Conservation (phyloP, 2,888 invertebrate genomes). For the Microdon myrmicae region DNA sequence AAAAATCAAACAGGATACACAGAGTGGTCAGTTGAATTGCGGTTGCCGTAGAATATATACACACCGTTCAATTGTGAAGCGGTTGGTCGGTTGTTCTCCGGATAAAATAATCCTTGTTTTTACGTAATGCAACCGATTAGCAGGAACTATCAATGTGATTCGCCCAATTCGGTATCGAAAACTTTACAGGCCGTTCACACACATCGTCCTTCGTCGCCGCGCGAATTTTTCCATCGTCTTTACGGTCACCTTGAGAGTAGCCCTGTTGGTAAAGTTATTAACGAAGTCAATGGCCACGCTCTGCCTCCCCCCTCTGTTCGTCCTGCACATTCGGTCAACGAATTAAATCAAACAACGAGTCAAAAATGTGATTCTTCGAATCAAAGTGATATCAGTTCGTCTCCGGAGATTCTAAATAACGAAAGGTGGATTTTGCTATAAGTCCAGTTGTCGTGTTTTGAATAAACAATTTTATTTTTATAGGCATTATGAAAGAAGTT, state of each 20-base stretch:
- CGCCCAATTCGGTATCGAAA: conserved; percentile 18
- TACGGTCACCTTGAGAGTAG: conserved; percentile 78
- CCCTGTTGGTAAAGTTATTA: conserved; percentile 16
- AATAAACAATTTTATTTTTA: conserved; percentile 26
- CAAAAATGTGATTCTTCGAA: conserved; percentile 57
- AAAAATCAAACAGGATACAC: conserved; percentile 21
- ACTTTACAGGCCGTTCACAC: conserved; percentile 23
- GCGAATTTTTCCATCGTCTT: conserved; percentile 82
- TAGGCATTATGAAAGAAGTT: conserved; percentile 54
- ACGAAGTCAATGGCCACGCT: too few species aligned
- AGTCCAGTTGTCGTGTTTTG: conserved; percentile 1
- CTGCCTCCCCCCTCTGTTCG: too few species aligned
- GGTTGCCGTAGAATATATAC: conserved; percentile 32
- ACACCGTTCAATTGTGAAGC: conserved; percentile 26
- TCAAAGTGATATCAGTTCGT: conserved; percentile 64
- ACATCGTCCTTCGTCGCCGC: conserved; percentile 77
- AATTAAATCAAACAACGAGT: conserved; percentile 5
- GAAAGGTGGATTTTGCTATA: conserved; percentile 56
- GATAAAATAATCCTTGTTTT: neutral
- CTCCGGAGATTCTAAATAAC: conserved; percentile 64
- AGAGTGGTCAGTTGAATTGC: conserved; percentile 38
- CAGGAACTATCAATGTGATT: conserved; percentile 24
- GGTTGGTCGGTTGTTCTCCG: too few species aligned
- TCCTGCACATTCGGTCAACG: conserved; percentile 1
- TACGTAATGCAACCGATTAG: conserved; percentile 27